phyloP scores from a whole-genome alignment of 2,113 vertebrate genomes.

The Cricetomys ansorgei region DNA sequence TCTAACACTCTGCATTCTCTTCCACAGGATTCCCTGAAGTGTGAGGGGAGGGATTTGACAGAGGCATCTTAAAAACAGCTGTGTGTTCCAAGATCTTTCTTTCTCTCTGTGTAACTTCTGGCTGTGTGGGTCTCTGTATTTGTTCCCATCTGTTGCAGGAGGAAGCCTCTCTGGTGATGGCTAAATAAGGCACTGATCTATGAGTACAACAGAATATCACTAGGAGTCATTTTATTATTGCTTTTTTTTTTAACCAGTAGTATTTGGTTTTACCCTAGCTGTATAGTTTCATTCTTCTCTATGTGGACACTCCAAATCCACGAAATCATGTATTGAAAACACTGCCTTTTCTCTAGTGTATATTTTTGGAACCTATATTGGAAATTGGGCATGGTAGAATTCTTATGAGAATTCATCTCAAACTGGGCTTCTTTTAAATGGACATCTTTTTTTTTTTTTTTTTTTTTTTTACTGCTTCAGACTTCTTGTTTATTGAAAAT shows the following conservation, averaged over 20 bases:
- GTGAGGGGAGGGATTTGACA: not conserved
- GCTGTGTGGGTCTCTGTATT: not conserved
- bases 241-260: not conserved
- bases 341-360: too few species aligned
- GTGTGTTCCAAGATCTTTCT: too few species aligned
- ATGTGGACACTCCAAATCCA: too few species aligned
- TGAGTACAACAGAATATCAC: not conserved
- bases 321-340: too few species aligned
- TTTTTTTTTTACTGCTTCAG: too few species aligned
- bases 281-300: too few species aligned
- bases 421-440: too few species aligned
- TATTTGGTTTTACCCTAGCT: not conserved
- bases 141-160: not conserved
- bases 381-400: too few species aligned
- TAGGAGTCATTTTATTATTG: not conserved
- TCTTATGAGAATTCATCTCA: too few species aligned
- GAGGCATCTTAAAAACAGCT: not conserved
- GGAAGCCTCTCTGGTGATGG: not conserved
- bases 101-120: not conserved
- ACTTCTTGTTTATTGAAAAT: too few species aligned
- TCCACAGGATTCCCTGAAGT: not conserved
- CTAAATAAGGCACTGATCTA: not conserved
- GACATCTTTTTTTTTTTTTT: too few species aligned
- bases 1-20: not conserved
- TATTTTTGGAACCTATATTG: too few species aligned